Percentiles rank a stretch among this genome's conserved stretches.
Evolutionary conservation across 92 coral and sea anemone genomes (phyloP).

Genomic region (Paramuricea clavata): DNA sequence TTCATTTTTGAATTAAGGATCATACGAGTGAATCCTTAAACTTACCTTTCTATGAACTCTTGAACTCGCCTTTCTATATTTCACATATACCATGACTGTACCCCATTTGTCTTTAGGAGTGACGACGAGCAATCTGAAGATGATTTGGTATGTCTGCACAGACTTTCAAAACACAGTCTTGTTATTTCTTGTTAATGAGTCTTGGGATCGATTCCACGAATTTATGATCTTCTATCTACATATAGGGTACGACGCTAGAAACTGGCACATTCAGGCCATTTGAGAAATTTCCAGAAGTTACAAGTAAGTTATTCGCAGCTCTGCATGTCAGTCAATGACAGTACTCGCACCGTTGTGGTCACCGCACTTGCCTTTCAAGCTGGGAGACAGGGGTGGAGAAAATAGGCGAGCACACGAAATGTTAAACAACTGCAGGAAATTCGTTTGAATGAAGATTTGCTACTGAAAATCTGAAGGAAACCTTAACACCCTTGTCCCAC

Average conservation of each 20-base stretch:
- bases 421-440: no score
- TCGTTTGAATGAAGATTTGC: no score
- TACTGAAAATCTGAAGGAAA: no score
- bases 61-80: neutral
- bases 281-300: constrained; percentile 78
- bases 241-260: constrained; percentile 88
- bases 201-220: neutral
- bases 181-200: neutral
- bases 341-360: no score
- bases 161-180: neutral
- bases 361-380: no score
- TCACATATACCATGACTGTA: neutral
- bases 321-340: neutral
- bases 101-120: constrained; percentile 35
- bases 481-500: no score
- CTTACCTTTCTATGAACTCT: neutral
- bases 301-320: constrained; percentile 68
- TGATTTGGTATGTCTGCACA: constrained; percentile 82
- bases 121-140: constrained; percentile 77
- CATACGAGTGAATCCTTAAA: no score
- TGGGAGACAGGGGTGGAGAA: no score
- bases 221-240: neutral
- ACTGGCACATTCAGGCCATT: constrained; percentile 88
- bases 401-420: no score
- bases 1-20: no score